Conservation (phyloP, 2,113 vertebrate species). For the Psittacus erithacus region DNA sequence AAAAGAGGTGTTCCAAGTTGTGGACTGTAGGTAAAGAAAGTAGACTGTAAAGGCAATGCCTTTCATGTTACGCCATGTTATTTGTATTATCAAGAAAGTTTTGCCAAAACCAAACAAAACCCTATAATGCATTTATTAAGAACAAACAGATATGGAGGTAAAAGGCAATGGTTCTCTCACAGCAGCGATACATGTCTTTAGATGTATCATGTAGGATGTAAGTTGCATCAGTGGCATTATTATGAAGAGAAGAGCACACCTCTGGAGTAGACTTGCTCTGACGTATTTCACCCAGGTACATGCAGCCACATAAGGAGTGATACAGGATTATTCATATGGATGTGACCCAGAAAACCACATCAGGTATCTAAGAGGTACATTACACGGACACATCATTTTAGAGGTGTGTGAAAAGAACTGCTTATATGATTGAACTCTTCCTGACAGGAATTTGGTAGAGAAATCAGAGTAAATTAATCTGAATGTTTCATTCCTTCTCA, state of each 20-base stretch:
- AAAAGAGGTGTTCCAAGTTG: not conserved
- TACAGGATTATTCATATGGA: not conserved
- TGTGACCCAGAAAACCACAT: not conserved
- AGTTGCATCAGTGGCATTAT: not conserved
- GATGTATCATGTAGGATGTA: not conserved
- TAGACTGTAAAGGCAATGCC: not conserved
- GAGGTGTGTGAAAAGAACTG: not conserved
- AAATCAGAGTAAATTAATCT: not conserved
- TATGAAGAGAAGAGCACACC: not conserved
- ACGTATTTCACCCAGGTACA: not conserved
- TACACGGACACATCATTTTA: not conserved
- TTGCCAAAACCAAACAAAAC: not conserved
- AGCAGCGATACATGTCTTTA: not conserved
- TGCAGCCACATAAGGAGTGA: rapidly evolving
- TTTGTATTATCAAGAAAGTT: not conserved
- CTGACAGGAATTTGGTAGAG: not conserved
- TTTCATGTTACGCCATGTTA: not conserved
- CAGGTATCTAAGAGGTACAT: not conserved
- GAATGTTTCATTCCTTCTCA: not conserved
- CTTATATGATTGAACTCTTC: not conserved
- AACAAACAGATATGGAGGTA: not conserved
- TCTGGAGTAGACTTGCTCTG: not conserved
- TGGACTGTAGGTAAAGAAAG: not conserved
- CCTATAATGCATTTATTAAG: not conserved
- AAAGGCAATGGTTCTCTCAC: not conserved